Percentiles rank a stretch among this genome's conserved stretches.
These are phyloP conservation scores for Turnix velox DNA, from an alignment of 2,113 vertebrate genomes.

Conservation along the genomic window DNA sequence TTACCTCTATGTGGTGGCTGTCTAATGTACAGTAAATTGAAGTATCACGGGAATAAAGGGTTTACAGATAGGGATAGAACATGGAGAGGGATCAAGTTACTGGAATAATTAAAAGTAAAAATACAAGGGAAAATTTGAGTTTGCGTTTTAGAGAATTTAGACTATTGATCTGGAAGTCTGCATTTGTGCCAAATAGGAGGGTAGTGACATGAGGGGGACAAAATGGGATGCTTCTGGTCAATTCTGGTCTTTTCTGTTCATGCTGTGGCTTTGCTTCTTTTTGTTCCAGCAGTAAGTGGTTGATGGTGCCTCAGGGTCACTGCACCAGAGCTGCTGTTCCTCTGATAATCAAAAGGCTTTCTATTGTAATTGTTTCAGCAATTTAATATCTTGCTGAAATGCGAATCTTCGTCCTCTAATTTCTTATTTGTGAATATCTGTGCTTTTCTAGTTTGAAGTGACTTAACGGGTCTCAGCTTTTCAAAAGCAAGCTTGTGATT, in stretches of 20 bases:
- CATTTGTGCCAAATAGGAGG: neutral
- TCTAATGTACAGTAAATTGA: neutral
- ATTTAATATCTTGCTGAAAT: neutral
- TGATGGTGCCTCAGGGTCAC: neutral
- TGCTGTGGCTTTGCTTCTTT: neutral
- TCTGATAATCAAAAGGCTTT: neutral
- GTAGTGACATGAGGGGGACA: too few relatives aligned
- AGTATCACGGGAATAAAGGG: neutral
- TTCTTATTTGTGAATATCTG: neutral
- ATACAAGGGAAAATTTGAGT: neutral
- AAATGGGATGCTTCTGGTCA: neutral
- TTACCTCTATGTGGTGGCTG: too few relatives aligned
- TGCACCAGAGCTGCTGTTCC: neutral
- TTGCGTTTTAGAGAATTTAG: neutral
- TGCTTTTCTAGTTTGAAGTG: neutral
- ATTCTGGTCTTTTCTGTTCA: neutral
- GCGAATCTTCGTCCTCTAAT: neutral
- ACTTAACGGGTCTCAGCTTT: neutral
- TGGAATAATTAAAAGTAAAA: neutral
- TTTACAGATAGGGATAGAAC: neutral
- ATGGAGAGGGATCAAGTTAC: neutral
- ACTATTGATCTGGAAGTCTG: neutral
- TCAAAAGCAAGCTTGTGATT: neutral
- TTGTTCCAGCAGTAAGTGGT: neutral
- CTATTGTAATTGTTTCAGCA: neutral